A percentile compares a stretch with the other conserved stretches of the same genome.
These are phyloP conservation scores for Microplitis demolitor DNA, from an alignment of 1,140 invertebrate species.

Conservation along the genomic window DNA sequence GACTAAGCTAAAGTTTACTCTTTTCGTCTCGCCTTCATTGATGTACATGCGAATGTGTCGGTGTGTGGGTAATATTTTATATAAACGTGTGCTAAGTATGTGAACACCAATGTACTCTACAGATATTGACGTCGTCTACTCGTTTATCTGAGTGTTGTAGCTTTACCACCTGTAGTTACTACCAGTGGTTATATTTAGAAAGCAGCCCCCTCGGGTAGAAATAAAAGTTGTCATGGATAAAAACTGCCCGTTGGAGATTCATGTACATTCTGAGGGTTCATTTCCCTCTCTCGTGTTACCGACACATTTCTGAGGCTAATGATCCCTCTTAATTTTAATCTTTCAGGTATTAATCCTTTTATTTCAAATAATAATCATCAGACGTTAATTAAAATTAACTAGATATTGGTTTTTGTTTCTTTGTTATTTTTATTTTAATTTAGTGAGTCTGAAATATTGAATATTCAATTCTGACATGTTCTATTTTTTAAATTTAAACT, in stretches of 20 bases:
- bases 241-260: background rate
- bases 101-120: background rate
- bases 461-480: too few relatives aligned
- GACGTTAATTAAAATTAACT: too few relatives aligned
- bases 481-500: too few relatives aligned
- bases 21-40: background rate
- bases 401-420: too few relatives aligned
- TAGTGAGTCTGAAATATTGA: too few relatives aligned
- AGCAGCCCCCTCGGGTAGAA: background rate
- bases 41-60: background rate
- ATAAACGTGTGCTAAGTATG: background rate
- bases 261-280: background rate
- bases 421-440: too few relatives aligned
- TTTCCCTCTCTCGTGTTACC: background rate
- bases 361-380: too few relatives aligned
- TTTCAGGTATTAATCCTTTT: too few relatives aligned
- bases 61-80: background rate
- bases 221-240: background rate
- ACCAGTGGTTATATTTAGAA: constrained; percentile 22
- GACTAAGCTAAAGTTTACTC: constrained; percentile 17
- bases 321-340: background rate
- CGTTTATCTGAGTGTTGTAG: background rate
- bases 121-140: constrained; percentile 12
- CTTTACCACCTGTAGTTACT: constrained; percentile 27
- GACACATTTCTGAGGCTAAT: background rate